Percentiles rank a stretch among this genome's conserved stretches.
phyloP scores from a whole-genome alignment of 2,888 invertebrate genomes.

The Schrankia costaestrigalis region DNA sequence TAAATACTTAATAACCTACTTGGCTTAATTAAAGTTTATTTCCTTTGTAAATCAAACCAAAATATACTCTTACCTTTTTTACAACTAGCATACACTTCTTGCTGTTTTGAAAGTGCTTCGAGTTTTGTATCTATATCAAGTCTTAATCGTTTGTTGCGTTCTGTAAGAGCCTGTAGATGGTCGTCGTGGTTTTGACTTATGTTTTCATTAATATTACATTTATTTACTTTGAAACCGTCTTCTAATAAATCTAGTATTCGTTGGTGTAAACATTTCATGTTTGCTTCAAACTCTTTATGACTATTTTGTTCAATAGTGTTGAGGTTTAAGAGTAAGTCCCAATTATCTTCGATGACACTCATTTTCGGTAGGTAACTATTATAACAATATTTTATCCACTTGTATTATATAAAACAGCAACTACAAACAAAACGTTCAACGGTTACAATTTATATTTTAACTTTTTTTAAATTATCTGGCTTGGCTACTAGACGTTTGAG shows the following conservation, averaged over 20 bases:
- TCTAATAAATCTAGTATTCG: constrained; percentile 39
- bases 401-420: too few relatives aligned
- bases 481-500: too few relatives aligned
- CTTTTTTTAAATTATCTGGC: too few relatives aligned
- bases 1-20: too few relatives aligned
- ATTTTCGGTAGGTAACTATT: constrained; percentile 30
- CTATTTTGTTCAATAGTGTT: constrained; percentile 33
- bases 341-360: constrained; percentile 50
- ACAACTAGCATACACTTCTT: constrained; percentile 52
- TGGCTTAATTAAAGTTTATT: too few relatives aligned
- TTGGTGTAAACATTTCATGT: constrained; percentile 34
- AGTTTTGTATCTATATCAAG: constrained; percentile 52
- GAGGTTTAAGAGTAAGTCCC: constrained; percentile 41
- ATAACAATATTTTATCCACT: too few relatives aligned
- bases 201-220: constrained; percentile 31
- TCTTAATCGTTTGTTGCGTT: constrained; percentile 54
- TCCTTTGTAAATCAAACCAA: constrained; percentile 1
- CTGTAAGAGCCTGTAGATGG: constrained; percentile 47
- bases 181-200: constrained; percentile 45
- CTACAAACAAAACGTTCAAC: too few relatives aligned
- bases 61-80: constrained; percentile 55
- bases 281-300: constrained; percentile 39
- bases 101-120: constrained; percentile 45
- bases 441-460: too few relatives aligned
- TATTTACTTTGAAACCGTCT: constrained; percentile 42